Evolutionary conservation across 2,888 invertebrate genomes (phyloP), one percentile per base, ranked within the genome.

Genomic region (Dasysyrphus tricinctus): DNA sequence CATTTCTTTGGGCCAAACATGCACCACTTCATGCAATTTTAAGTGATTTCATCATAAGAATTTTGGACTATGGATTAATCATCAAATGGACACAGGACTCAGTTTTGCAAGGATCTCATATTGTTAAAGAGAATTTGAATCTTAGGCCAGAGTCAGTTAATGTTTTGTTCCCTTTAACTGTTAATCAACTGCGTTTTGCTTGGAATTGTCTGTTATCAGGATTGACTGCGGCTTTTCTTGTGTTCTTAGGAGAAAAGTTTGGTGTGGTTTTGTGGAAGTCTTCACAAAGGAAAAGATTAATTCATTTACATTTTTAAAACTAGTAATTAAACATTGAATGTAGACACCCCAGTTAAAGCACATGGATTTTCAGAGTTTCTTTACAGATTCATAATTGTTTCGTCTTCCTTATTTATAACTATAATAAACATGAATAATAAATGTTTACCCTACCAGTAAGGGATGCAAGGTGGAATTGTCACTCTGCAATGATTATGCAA

Each of bases 211-310:
- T 69, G 3, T 8, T 34, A 7, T 19, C 4, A 9, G 67, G 67
- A 37, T n/a, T 51, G 14, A 14, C 9, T 5, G 0, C 14, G 7
- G 67, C 67, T 51, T 32, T 37, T 14, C 2, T 37, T 9, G 19
- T 67, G 8, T 51, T 67, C n/a, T 65, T 65, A 8, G 65, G 29
- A 47, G 67, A 65, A 47, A 67, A 37, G 4, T 54, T 32, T 32
- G 6, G 47, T 34, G 11, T 37, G 1, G 8, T 0, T 32, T 29
- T 6, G 14, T 29, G 54, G 54, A 54, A 29, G 16, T 47, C 47
- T 44, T 16, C 6, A n/a, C 2, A 16, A 3, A 44, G 14, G 6
- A 5, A 5, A 42, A 42, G 42, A 39, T 39, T 42, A 14, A 42
- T 1, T 42, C 4, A 14, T 42, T 42, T 14, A 42, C 14, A 42